These are phyloP conservation scores for Drosophila nannoptera DNA, from an alignment of 1,140 invertebrate genomes.

Conservation along the genomic window DNA sequence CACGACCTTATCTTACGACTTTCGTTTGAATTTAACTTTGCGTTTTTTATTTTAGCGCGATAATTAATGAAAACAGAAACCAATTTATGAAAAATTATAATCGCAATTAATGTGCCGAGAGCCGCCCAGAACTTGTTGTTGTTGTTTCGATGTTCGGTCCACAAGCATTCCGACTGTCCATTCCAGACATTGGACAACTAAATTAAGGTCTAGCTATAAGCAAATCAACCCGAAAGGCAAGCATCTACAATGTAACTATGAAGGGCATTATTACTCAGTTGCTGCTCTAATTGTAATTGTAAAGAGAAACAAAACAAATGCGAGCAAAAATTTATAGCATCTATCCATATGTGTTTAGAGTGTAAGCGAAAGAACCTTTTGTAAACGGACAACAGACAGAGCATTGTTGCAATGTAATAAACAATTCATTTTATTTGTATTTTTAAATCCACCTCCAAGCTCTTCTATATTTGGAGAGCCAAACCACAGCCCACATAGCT, in stretches of 20 bases:
- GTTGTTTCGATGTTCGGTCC: conserved; percentile 45
- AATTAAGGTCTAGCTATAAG: conserved; percentile 50
- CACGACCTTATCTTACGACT: background rate
- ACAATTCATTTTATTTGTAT: conserved; percentile 65
- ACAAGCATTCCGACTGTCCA: conserved; percentile 61
- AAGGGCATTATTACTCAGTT: conserved; percentile 21
- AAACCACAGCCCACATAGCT: no score
- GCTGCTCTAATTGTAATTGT: conserved; percentile 25
- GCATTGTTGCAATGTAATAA: conserved; percentile 56
- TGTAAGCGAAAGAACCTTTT: conserved; percentile 50
- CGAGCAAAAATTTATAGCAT: conserved; percentile 45
- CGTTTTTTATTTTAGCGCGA: conserved; percentile 68
- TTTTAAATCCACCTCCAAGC: conserved; percentile 32
- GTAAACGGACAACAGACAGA: conserved; percentile 36
- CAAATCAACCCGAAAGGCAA: conserved; percentile 16
- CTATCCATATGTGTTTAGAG: conserved; percentile 46
- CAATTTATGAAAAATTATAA: conserved; percentile 1
- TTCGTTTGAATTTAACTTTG: conserved; percentile 50
- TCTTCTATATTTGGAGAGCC: no score
- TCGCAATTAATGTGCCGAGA: conserved; percentile 6
- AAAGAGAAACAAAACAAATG: conserved; percentile 25
- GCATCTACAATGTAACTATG: background rate
- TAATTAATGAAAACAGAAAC: conserved; percentile 29
- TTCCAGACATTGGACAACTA: conserved; percentile 14
- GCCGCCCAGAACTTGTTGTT: conserved; percentile 36